phyloP scores from a whole-genome alignment of 92 coral and sea anemone genomes.

The Pocillopora meandrina region DNA sequence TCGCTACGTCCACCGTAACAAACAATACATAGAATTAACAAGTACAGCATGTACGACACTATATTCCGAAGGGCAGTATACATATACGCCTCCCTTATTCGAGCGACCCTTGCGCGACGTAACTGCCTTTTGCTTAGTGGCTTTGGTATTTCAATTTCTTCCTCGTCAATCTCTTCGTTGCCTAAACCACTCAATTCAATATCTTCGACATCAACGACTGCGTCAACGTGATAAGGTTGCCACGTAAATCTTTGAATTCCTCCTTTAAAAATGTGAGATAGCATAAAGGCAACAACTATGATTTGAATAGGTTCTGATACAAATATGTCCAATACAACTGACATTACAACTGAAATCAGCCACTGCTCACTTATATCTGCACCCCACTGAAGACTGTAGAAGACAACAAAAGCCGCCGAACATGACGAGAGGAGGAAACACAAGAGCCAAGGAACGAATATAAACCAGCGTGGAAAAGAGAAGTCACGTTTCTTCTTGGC shows the following conservation, averaged over 20 bases:
- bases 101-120: constrained; percentile 34
- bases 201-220: constrained; percentile 3
- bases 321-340: constrained; percentile 51
- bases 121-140: constrained; percentile 55
- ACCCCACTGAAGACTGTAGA: constrained; percentile 65
- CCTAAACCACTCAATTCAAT: background rate
- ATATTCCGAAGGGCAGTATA: constrained; percentile 36
- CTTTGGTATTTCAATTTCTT: constrained; percentile 30
- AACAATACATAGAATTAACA: constrained; percentile 40
- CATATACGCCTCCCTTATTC: constrained; percentile 36
- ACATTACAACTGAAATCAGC: constrained; percentile 50
- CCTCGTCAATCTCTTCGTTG: background rate
- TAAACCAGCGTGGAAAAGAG: constrained; percentile 47
- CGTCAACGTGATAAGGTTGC: background rate
- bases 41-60: constrained; percentile 42
- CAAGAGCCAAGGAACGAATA: constrained; percentile 42
- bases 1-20: constrained; percentile 51
- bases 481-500: background rate
- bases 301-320: constrained; percentile 46
- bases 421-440: constrained; percentile 35
- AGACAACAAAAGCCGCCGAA: constrained; percentile 52
- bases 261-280: constrained; percentile 16
- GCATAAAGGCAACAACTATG: constrained; percentile 27
- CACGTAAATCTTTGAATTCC: background rate
- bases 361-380: constrained; percentile 49